phyloP scores from a whole-genome alignment of 2,797 vertebrate genomes.

The Rhabdophis nuchalis region DNA sequence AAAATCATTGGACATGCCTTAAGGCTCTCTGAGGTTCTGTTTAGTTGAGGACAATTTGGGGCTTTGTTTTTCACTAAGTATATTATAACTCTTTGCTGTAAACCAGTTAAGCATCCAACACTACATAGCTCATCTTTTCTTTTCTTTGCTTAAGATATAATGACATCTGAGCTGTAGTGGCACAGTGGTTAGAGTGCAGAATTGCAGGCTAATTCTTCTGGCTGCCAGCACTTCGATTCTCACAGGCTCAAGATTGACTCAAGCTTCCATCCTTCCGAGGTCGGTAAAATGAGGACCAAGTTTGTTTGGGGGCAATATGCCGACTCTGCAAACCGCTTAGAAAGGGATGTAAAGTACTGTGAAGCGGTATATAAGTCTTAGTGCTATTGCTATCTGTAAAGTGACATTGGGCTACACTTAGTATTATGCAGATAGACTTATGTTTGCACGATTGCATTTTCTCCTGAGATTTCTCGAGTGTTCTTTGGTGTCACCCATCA shows the following conservation, averaged over 20 bases:
- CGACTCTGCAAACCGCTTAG: not conserved
- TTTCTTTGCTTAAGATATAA: not conserved
- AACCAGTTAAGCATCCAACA: not conserved
- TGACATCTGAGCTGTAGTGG: not conserved
- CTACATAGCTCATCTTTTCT: not conserved
- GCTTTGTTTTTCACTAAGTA: not conserved
- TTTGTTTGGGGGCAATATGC: not conserved
- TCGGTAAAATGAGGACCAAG: not conserved
- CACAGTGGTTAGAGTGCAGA: not conserved
- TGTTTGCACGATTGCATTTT: not conserved
- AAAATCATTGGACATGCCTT: not conserved
- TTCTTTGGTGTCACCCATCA: not conserved
- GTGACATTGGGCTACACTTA: not conserved
- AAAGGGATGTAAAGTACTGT: not conserved
- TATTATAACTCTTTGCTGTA: not conserved
- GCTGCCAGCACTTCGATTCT: not conserved
- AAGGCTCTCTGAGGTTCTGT: not conserved
- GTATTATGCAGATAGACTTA: not conserved
- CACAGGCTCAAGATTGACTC: fast-evolving
- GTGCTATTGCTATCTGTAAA: not conserved
- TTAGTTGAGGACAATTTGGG: not conserved
- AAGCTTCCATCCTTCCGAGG: not conserved
- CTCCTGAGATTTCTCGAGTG: not conserved
- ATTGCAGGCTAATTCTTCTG: not conserved
- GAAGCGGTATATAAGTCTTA: not conserved